Conservation (phyloP, 2,797 vertebrate species). For the Acropternis orthonyx region DNA sequence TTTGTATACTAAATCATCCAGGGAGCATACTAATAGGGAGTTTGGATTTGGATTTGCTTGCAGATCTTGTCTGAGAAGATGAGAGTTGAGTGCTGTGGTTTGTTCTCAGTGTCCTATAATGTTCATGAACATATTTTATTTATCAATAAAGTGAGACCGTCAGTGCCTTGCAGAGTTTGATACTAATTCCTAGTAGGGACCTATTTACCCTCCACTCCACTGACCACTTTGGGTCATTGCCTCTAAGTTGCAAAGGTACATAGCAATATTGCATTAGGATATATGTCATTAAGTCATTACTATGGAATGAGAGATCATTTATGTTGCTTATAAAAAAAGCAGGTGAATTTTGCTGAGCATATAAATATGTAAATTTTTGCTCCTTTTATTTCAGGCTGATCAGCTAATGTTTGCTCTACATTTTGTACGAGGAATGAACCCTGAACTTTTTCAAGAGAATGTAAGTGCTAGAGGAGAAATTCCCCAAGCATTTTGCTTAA, state of each 20-base stretch:
- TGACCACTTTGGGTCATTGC: background rate
- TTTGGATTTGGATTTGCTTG: background rate
- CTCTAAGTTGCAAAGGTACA: background rate
- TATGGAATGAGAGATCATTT: background rate
- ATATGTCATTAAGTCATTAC: background rate
- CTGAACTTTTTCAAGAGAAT: constrained; percentile 90
- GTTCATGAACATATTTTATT: background rate
- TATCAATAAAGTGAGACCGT: background rate
- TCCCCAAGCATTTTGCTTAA: background rate
- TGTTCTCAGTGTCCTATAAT: background rate
- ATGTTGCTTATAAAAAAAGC: background rate
- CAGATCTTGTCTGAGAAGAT: background rate
- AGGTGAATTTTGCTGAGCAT: background rate
- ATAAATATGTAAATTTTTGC: background rate
- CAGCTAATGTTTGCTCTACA: constrained; percentile 95
- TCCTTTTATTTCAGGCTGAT: constrained; percentile 83
- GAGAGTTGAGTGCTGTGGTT: background rate
- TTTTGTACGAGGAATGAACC: constrained; percentile 93
- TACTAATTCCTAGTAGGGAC: background rate
- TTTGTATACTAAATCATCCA: background rate
- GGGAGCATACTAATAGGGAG: background rate
- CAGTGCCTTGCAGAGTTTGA: background rate
- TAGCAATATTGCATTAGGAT: background rate
- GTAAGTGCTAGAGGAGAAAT: constrained; percentile 77
- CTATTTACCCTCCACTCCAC: background rate